A percentile compares a stretch with the other conserved stretches of the same genome.
These are phyloP conservation scores for Neuroscelio doddi DNA, from an alignment of 2,888 invertebrate species.

Conservation along the genomic window DNA sequence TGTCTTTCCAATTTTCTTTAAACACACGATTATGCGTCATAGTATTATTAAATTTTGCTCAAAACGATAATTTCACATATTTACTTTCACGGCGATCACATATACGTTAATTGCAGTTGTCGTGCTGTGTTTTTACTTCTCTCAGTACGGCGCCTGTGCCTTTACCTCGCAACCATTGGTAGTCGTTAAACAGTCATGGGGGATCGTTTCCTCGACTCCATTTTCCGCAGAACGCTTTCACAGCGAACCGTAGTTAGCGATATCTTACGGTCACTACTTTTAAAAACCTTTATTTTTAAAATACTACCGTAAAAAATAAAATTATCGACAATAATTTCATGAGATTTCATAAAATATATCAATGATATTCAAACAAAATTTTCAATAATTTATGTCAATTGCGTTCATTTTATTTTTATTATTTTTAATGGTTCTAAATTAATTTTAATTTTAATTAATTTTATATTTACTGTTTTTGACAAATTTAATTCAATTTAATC, in stretches of 20 bases:
- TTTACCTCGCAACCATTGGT: slow-evolving; percentile 39
- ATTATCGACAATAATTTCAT: too few relatives aligned
- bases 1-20: slow-evolving; percentile 17
- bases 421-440: too few relatives aligned
- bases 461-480: too few relatives aligned
- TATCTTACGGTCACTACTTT: slow-evolving; percentile 23
- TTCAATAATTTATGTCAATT: too few relatives aligned
- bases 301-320: too few relatives aligned
- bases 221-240: slow-evolving; percentile 31
- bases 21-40: slow-evolving; percentile 26
- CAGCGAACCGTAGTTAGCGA: slow-evolving; percentile 16
- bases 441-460: too few relatives aligned
- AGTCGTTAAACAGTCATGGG: slow-evolving; percentile 43
- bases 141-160: slow-evolving; percentile 34
- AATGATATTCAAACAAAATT: too few relatives aligned
- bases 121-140: slow-evolving; percentile 36
- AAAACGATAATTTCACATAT: slow-evolving; percentile 14
- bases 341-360: too few relatives aligned
- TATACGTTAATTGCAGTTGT: slow-evolving; percentile 38
- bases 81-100: slow-evolving; percentile 18
- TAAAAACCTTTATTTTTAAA: not conserved
- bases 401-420: too few relatives aligned
- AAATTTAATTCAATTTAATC: too few relatives aligned
- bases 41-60: slow-evolving; percentile 31
- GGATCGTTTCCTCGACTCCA: slow-evolving; percentile 44